Evolutionary conservation across 2,113 vertebrate species (phyloP), one percentile per base, ranked within the genome.

Genomic region (Notothenia coriiceps): DNA sequence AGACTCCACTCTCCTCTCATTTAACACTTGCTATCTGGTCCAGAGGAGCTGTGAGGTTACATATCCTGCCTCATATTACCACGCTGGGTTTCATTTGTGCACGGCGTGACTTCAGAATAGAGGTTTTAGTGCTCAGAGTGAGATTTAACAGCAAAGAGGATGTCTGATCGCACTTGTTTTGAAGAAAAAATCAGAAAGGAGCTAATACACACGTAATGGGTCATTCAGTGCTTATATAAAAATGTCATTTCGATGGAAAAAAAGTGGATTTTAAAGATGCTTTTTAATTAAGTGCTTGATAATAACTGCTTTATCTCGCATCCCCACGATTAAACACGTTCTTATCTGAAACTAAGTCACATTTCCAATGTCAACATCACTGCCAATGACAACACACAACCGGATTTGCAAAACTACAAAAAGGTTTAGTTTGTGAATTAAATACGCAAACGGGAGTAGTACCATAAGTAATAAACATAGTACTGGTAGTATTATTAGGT

Each of bases 1-100:
- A 92, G 82, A 64, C 79, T 80, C 75, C 55, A 59, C 92, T 86
- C 87, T 44, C 71, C 84, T 88, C 79, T 89, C 79, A 88, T 91
- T 92, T 91, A 85, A 88, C 88, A 67, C 89, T 88, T 60, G 80
- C 88, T 82, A 79, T 82, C 84, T 67, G 80, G 82, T 73, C 78
- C 87, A 76, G 79, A 61, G 33, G 76, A 89, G 88, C 83, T 85
- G 82, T 83, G 91, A 88, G 86, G 82, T 75, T 88, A 85, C 84
- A 91, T 82, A 83, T 80, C 77, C 82, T 62, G 69, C 84, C 75
- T 84, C 84, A 74, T 76, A 82, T 90, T 82, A 88, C 22, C 49
- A 29, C 17, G 22, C 70, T 29, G 80, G 86, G 59, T 71, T 89
- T 86, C 84, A 88, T 88, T 87, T 87, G 74, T 62, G 77, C 70